phyloP scores from a whole-genome alignment of 2,113 vertebrate species.

The Raja brachyura region DNA sequence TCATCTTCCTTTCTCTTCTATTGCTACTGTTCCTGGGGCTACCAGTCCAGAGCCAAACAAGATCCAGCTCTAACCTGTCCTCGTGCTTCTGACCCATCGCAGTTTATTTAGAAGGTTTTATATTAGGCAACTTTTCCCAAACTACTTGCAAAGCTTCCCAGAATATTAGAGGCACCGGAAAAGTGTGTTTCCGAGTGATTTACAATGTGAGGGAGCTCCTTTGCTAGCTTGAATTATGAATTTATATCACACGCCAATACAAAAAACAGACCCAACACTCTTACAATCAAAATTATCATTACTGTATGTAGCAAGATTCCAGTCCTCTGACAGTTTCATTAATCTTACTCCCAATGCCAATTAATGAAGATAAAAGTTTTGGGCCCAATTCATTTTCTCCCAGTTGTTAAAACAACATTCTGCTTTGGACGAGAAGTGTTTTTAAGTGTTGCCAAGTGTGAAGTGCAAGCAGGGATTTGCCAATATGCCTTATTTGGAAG shows the following conservation, averaged over 20 bases:
- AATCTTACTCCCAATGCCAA: background rate
- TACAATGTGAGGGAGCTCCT: background rate
- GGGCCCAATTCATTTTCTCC: background rate
- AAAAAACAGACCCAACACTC: background rate
- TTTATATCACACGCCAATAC: background rate
- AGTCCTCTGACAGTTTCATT: background rate
- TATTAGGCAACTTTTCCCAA: background rate
- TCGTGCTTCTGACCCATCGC: no score
- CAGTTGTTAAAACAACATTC: no score
- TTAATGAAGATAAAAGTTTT: background rate
- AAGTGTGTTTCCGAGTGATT: background rate
- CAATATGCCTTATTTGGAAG: no score
- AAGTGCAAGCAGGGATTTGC: no score
- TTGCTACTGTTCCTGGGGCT: no score
- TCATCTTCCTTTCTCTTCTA: no score
- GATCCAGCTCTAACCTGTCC: no score
- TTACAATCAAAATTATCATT: background rate
- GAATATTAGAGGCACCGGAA: background rate
- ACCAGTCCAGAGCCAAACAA: no score
- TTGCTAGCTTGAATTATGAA: background rate
- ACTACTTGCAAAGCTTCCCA: background rate
- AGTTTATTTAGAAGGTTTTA: background rate
- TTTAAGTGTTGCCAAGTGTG: no score
- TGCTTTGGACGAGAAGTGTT: no score
- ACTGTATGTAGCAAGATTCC: background rate